phyloP scores from a whole-genome alignment of 1,140 invertebrate genomes.

The Ceratoteleas bidentatus region DNA sequence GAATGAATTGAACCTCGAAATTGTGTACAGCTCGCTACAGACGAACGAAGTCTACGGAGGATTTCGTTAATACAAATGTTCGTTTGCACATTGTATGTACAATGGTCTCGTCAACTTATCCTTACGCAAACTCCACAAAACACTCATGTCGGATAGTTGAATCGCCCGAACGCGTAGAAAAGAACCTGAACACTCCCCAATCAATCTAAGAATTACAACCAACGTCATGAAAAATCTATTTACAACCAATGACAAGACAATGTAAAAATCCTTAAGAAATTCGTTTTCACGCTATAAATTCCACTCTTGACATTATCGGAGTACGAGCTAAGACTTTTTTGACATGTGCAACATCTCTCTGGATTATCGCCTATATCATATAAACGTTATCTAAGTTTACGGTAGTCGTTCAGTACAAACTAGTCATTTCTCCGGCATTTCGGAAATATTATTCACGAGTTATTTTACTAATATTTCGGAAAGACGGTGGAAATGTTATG shows the following conservation, averaged over 20 bases:
- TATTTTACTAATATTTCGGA: constrained; percentile 37
- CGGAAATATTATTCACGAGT: constrained; percentile 38
- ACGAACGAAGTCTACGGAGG: constrained; percentile 16
- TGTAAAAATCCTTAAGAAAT: constrained; percentile 58
- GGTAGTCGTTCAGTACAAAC: constrained; percentile 45
- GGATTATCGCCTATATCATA: constrained; percentile 45
- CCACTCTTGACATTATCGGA: constrained; percentile 23
- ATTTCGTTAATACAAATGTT: constrained; percentile 27
- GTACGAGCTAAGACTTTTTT: constrained; percentile 41
- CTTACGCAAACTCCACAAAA: constrained; percentile 33
- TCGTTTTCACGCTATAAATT: constrained; percentile 44
- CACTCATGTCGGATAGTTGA: constrained; percentile 33
- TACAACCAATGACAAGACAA: constrained; percentile 53
- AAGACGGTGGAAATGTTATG: constrained; percentile 39
- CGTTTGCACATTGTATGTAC: constrained; percentile 33
- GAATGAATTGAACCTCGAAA: constrained; percentile 17
- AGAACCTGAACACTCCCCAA: constrained; percentile 49
- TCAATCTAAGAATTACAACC: constrained; percentile 52
- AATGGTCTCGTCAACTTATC: constrained; percentile 12
- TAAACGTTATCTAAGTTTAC: constrained; percentile 49
- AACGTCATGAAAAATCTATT: constrained; percentile 56
- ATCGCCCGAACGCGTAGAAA: constrained; percentile 30
- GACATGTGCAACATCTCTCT: constrained; percentile 51
- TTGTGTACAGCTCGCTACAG: constrained; percentile 16
- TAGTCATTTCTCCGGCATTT: constrained; percentile 41